Evolutionary conservation across 2,888 invertebrate species (phyloP).

Genomic region (Syrista parreyssii): DNA sequence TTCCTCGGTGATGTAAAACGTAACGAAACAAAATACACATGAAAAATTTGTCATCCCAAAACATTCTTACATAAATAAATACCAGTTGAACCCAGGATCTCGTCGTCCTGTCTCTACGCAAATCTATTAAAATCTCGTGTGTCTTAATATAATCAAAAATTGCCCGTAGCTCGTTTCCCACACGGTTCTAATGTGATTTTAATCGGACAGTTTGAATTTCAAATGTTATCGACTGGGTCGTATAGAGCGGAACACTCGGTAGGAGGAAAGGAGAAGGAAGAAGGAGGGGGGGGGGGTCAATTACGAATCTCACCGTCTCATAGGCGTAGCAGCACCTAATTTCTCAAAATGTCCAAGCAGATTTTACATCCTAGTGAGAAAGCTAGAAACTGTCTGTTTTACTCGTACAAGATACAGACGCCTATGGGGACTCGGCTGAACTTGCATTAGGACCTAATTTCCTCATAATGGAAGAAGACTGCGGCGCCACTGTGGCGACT

Average conservation of each 20-base stretch:
- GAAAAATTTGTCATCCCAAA: not conserved
- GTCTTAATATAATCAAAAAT: constrained; percentile 24
- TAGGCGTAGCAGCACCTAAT: constrained; percentile 28
- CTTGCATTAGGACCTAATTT: constrained; percentile 50
- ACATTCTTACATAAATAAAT: not conserved
- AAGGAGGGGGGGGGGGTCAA: constrained; percentile 19
- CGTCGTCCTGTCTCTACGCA: not conserved
- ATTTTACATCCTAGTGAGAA: not conserved
- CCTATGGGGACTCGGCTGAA: constrained; percentile 14
- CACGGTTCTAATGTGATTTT: constrained; percentile 60
- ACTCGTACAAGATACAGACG: constrained; percentile 6
- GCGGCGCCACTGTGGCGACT: constrained; percentile 48
- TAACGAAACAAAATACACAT: not conserved
- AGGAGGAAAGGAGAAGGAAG: not conserved
- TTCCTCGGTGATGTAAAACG: not conserved
- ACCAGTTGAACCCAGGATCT: not conserved
- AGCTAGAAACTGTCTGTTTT: not conserved
- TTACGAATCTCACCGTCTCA: constrained; percentile 36
- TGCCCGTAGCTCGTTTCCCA: constrained; percentile 28
- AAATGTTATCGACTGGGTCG: constrained; percentile 51
- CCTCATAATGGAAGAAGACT: constrained; percentile 52
- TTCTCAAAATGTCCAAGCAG: constrained; percentile 9
- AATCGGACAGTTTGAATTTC: constrained; percentile 63
- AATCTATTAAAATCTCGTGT: constrained; percentile 35
- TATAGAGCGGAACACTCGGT: constrained; percentile 24